These are phyloP conservation scores for Neodiprion lecontei DNA, from an alignment of 1,140 invertebrate species.

Conservation along the genomic window DNA sequence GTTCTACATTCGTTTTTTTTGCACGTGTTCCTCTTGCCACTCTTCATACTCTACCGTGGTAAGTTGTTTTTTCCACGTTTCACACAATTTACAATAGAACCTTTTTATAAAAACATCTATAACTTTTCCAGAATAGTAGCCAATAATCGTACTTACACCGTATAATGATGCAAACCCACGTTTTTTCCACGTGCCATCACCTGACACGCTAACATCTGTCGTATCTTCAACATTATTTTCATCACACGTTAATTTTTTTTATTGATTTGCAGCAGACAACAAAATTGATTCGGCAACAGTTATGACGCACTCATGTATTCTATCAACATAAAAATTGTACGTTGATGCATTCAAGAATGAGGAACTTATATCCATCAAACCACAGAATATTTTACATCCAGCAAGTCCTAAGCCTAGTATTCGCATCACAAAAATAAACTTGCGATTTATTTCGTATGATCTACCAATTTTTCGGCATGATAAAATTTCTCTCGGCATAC, in stretches of 20 bases:
- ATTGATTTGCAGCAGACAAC: constrained; percentile 20
- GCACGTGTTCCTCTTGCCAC: not conserved
- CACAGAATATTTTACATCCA: too few relatives aligned
- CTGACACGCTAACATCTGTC: too few relatives aligned
- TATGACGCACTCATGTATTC: too few relatives aligned
- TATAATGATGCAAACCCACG: too few relatives aligned
- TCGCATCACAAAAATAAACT: constrained; percentile 38
- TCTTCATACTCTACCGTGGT: not conserved
- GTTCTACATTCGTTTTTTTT: not conserved
- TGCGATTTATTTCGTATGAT: constrained; percentile 36
- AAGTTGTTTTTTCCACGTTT: constrained; percentile 10
- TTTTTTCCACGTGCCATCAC: too few relatives aligned
- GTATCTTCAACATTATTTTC: constrained; percentile 14
- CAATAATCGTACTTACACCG: too few relatives aligned
- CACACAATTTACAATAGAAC: constrained; percentile 12
- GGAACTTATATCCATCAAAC: too few relatives aligned
- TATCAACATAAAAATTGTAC: too few relatives aligned
- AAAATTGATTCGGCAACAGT: constrained; percentile 18
- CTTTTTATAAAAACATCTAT: constrained; percentile 5
- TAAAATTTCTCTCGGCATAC: constrained; percentile 35
- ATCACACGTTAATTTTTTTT: constrained; percentile 19
- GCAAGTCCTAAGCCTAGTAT: constrained; percentile 19
- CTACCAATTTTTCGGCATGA: constrained; percentile 37
- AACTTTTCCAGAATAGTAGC: not conserved
- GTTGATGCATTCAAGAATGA: too few relatives aligned